Conservation (phyloP, 2,113 vertebrate genomes). For the Gorsachius goisagi region DNA sequence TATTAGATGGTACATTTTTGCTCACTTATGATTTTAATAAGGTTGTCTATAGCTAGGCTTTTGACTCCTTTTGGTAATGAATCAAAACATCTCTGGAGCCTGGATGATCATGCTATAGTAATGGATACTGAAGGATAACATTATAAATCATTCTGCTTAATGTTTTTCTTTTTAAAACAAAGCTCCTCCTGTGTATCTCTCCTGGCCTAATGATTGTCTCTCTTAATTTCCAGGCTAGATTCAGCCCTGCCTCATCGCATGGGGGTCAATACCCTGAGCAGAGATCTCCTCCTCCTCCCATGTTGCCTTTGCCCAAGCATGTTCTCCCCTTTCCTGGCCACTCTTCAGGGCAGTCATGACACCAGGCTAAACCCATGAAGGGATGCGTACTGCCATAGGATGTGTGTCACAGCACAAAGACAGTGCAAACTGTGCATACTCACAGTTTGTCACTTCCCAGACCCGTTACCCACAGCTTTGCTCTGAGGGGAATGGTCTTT, state of each 20-base stretch:
- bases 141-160: background rate
- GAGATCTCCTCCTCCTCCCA: background rate
- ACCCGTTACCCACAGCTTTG: background rate
- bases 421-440: background rate
- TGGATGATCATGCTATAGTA: background rate
- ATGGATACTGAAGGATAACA: background rate
- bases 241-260: background rate
- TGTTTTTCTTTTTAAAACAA: background rate
- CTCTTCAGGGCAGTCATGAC: background rate
- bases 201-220: background rate
- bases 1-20: background rate
- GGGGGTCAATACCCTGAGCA: accelerated
- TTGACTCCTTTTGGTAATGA: background rate
- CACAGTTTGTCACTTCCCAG: background rate
- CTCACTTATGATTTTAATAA: background rate
- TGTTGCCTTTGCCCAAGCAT: background rate
- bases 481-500: background rate
- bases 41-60: background rate
- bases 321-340: background rate
- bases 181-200: background rate
- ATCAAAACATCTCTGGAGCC: background rate
- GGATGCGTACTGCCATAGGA: accelerated
- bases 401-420: background rate
- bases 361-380: background rate
- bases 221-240: background rate